A percentile compares a stretch with the other conserved stretches of the same genome.
These are phyloP conservation scores for Plemyria rubiginata DNA, from an alignment of 2,888 invertebrate species.

Conservation along the genomic window DNA sequence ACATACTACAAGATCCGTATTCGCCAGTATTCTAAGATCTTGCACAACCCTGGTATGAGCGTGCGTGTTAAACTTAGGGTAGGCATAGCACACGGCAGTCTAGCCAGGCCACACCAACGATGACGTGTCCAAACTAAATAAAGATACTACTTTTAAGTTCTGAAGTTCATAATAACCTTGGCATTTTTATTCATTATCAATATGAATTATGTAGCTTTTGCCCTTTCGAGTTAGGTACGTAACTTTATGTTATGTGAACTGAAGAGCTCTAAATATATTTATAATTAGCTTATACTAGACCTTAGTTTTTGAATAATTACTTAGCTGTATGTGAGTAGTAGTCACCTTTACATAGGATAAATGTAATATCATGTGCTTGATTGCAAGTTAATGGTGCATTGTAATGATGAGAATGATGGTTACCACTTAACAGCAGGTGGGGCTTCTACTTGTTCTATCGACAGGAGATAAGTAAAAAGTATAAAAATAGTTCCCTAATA, in stretches of 20 bases:
- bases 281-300: too few species aligned
- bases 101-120: slow-evolving; percentile 19
- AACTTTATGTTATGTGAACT: background rate
- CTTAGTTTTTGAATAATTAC: too few species aligned
- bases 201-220: slow-evolving; percentile 1
- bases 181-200: slow-evolving; percentile 23
- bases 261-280: background rate
- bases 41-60: background rate
- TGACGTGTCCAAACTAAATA: slow-evolving; percentile 38
- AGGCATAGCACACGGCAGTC: slow-evolving; percentile 15
- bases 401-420: too few species aligned
- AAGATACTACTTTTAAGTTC: slow-evolving; percentile 24
- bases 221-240: background rate
- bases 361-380: too few species aligned
- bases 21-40: background rate
- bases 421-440: too few species aligned
- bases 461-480: too few species aligned
- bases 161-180: slow-evolving; percentile 37
- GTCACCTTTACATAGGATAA: too few species aligned
- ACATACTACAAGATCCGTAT: slow-evolving; percentile 3
- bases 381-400: too few species aligned
- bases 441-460: too few species aligned
- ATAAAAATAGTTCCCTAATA: too few species aligned
- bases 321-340: too few species aligned
- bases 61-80: slow-evolving; percentile 19